Evolutionary conservation across 2,113 vertebrate genomes (phyloP), one percentile per base, ranked within the genome.

Genomic region (Sardina pilchardus): DNA sequence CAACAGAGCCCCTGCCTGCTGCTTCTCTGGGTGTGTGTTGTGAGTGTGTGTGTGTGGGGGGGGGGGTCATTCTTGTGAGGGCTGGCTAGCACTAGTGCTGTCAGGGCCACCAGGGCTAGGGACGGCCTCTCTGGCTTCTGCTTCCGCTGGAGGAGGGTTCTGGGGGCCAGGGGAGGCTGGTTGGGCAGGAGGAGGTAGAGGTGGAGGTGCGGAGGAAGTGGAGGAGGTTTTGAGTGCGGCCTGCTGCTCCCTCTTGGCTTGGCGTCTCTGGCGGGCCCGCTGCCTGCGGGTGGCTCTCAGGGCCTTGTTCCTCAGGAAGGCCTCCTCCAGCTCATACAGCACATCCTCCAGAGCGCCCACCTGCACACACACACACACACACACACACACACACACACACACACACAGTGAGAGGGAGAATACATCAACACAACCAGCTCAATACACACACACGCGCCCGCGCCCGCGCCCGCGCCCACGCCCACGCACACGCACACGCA

Each of bases 301-400:
- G 81, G 89, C 94, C 90, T 94, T 93, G 0, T 87, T 94, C 90
- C 91, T 93, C 84, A 94, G 86, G 91, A 93, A 96, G 87, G 85
- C 91, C 47, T 94, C 93, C 91, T 96, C 95, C 89, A 86, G 75
- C 84, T 92, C 88, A 83, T 95, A 92, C 24, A 96, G 81, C 86
- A 93, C 92, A 50, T 95, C 95, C 93, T 96, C 91, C 88, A 94
- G 93, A 90, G 89, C 88, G 82, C 93, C 93, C 88, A 94, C 89
- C 94, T 93, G 85, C 39, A 93, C 71, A 78, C 10, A 14, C 30
- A 78, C 30, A 78, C 8, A 30, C n/a, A n/a, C n/a, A 81, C 81
- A 67, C 34, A 26, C 3, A 26, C 24, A 67, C 14, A n/a, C 39
- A 93, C 71, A 78, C 10, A 14, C 39, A 93, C 71, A 78, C 10